Evolutionary conservation across 2,888 invertebrate species (phyloP).

Genomic region (Polydrusus cervinus): DNA sequence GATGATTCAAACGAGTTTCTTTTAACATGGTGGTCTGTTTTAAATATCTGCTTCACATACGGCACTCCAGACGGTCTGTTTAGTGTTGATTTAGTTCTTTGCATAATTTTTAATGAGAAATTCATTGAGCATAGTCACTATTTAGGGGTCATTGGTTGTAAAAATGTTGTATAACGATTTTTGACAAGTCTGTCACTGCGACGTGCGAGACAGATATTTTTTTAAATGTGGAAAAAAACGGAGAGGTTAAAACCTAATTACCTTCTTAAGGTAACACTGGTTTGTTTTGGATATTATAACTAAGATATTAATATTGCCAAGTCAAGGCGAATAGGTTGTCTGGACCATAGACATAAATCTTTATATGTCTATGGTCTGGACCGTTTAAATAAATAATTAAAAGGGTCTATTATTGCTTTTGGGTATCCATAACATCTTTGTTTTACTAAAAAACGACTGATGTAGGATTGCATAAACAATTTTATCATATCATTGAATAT

Average conservation of each 20-base stretch:
- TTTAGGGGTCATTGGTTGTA: slow-evolving; percentile 31
- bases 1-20: slow-evolving; percentile 44
- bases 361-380: no score
- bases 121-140: slow-evolving; percentile 42
- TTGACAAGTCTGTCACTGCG: slow-evolving; percentile 14
- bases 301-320: no score
- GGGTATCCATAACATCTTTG: no score
- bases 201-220: slow-evolving; percentile 1
- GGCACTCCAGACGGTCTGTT: slow-evolving; percentile 36
- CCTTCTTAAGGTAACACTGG: slow-evolving; percentile 11
- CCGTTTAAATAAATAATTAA: no score
- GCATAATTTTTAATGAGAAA: slow-evolving; percentile 47
- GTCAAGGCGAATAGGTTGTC: no score
- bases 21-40: slow-evolving; percentile 31
- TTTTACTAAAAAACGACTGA: no score
- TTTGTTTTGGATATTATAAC: no score
- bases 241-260: not conserved
- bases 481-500: no score
- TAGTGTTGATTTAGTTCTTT: slow-evolving; percentile 44
- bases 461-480: no score
- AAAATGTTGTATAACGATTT: slow-evolving; percentile 26
- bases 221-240: not conserved
- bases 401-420: no score
- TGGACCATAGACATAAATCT: no score
- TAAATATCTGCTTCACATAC: slow-evolving; percentile 34